Evolutionary conservation across 2,888 invertebrate species (phyloP).

Genomic region (Linnaemya tessellans): DNA sequence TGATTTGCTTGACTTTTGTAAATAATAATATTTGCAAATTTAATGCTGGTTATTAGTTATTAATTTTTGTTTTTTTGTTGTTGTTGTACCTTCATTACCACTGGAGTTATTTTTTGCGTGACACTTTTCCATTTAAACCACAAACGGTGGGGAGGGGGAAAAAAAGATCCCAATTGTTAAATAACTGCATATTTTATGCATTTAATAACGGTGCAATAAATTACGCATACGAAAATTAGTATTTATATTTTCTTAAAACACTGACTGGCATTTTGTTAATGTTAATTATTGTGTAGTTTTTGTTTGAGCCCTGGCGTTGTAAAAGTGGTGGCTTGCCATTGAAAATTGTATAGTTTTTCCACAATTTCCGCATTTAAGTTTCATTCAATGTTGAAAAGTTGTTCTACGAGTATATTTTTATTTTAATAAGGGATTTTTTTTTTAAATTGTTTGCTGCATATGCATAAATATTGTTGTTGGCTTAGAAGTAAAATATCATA

Average conservation of each 20-base stretch:
- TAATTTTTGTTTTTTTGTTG: background rate
- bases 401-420: too few species aligned
- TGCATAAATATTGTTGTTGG: background rate
- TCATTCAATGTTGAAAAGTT: background rate
- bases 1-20: slow-evolving; percentile 14
- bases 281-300: slow-evolving; percentile 4
- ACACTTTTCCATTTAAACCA: slow-evolving; percentile 31
- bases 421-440: background rate
- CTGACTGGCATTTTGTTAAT: background rate
- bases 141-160: background rate
- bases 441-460: background rate
- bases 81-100: background rate
- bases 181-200: background rate
- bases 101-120: slow-evolving; percentile 39
- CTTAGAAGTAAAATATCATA: background rate
- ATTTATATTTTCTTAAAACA: background rate
- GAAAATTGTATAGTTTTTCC: slow-evolving; percentile 38
- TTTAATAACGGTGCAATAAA: slow-evolving; percentile 19
- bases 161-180: background rate
- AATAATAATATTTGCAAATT: slow-evolving; percentile 22
- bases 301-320: slow-evolving; percentile 20
- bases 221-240: background rate
- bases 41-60: background rate
- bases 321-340: slow-evolving; percentile 25
- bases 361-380: slow-evolving; percentile 58